Percentiles rank a stretch among this genome's conserved stretches.
These are phyloP conservation scores for Ganaspis sp. DNA, from an alignment of 1,140 invertebrate genomes.

Conservation along the genomic window DNA sequence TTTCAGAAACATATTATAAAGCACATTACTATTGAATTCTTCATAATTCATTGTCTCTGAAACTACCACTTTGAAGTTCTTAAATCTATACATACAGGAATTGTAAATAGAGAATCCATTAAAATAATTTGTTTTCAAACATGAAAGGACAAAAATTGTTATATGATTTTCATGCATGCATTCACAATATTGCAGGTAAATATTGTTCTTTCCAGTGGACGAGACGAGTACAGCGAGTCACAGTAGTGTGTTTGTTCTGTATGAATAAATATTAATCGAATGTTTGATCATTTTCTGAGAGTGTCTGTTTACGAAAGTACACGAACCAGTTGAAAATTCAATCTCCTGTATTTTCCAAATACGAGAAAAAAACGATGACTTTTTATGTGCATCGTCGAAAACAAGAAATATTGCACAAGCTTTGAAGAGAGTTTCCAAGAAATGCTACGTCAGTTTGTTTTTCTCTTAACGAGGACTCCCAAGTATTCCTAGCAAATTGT, in stretches of 20 bases:
- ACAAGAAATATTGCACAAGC: too few relatives aligned
- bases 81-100: slow-evolving; percentile 15
- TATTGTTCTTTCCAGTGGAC: background rate
- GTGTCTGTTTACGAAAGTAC: background rate
- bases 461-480: too few relatives aligned
- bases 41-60: too few relatives aligned
- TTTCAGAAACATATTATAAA: too few relatives aligned
- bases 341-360: background rate
- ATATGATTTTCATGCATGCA: background rate
- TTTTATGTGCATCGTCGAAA: too few relatives aligned
- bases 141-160: background rate
- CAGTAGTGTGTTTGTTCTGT: background rate
- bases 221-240: background rate
- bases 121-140: background rate
- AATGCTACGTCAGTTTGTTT: too few relatives aligned
- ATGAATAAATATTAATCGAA: slow-evolving; percentile 19
- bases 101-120: slow-evolving; percentile 39
- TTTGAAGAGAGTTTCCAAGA: too few relatives aligned
- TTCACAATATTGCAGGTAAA: background rate
- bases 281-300: background rate
- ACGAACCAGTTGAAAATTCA: background rate
- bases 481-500: too few relatives aligned
- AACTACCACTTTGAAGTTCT: slow-evolving; percentile 29
- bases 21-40: too few relatives aligned
- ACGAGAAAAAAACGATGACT: background rate